Evolutionary conservation across 2,797 vertebrate species (phyloP).

Genomic region (Eurystomus glaucurus): DNA sequence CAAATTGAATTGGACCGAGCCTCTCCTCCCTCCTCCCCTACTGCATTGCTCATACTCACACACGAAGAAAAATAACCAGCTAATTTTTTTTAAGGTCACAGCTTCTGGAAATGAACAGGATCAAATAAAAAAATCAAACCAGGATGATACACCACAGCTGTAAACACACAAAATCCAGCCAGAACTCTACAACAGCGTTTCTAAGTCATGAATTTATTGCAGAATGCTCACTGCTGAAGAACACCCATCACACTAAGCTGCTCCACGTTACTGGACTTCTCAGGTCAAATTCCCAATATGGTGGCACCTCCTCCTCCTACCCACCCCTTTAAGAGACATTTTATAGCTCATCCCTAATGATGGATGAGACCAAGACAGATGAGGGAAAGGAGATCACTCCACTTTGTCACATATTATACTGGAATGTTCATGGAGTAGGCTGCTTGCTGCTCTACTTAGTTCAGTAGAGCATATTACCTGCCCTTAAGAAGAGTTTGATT

Average conservation of each 20-base stretch:
- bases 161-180: neutral
- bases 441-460: neutral
- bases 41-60: neutral
- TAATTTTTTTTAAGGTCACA: neutral
- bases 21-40: no score
- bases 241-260: neutral
- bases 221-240: neutral
- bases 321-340: neutral
- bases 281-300: neutral
- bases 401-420: neutral
- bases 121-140: neutral
- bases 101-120: neutral
- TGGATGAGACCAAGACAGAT: rapidly evolving
- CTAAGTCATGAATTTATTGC: neutral
- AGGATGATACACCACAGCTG: neutral
- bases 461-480: rapidly evolving
- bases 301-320: neutral
- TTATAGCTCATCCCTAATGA: neutral
- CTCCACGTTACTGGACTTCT: neutral
- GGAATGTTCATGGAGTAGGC: neutral
- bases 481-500: neutral
- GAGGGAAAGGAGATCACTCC: neutral
- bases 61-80: neutral
- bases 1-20: neutral
- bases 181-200: neutral